Evolutionary conservation across 2,888 invertebrate genomes (phyloP).

Genomic region (Agriopis leucophaearia): DNA sequence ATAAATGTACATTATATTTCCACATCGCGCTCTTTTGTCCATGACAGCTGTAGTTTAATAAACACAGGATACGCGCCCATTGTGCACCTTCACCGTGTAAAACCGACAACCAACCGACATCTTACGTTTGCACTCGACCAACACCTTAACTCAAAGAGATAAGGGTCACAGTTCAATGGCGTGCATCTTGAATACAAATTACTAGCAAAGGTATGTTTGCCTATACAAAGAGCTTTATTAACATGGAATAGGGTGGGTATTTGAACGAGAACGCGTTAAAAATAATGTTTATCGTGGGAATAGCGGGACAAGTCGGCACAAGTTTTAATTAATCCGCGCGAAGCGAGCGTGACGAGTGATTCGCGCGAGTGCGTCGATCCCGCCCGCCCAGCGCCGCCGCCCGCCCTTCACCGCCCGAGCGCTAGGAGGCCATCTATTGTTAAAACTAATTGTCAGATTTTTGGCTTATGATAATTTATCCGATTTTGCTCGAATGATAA

Average conservation of each 20-base stretch:
- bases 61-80: conserved; percentile 51
- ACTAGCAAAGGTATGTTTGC: conserved; percentile 13
- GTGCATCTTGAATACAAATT: conserved; percentile 10
- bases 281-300: conserved; percentile 39
- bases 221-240: neutral
- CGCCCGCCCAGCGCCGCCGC: conserved; percentile 1
- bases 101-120: conserved; percentile 8
- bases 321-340: conserved; percentile 54
- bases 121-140: conserved; percentile 4
- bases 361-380: conserved; percentile 24
- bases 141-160: conserved; percentile 15
- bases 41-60: conserved; percentile 51
- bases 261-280: conserved; percentile 10
- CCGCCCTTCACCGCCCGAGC: neutral
- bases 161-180: conserved; percentile 13
- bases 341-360: conserved; percentile 38
- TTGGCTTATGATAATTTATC: conserved; percentile 9
- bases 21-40: conserved; percentile 43
- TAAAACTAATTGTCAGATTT: neutral
- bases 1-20: conserved; percentile 36
- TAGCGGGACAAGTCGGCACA: conserved; percentile 40
- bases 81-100: conserved; percentile 49
- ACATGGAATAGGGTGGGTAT: conserved; percentile 6
- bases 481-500: neutral
- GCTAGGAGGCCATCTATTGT: conserved; percentile 3